Conservation (phyloP, 2,888 invertebrate species). For the Xestia ashworthii region DNA sequence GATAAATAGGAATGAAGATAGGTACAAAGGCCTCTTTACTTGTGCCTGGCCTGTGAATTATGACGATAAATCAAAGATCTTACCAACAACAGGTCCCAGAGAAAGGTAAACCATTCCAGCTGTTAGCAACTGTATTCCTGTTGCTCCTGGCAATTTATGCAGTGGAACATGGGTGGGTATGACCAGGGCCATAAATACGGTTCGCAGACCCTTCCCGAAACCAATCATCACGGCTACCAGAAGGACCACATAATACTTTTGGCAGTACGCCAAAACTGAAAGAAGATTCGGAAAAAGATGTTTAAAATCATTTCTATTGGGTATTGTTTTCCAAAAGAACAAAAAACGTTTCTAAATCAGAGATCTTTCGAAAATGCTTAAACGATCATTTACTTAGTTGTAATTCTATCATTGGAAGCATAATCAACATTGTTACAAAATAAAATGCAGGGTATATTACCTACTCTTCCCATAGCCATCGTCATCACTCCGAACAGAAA, state of each 20-base stretch:
- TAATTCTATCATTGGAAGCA: background rate
- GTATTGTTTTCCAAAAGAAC: background rate
- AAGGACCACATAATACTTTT: conserved; percentile 89
- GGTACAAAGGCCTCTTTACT: background rate
- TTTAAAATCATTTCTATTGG: background rate
- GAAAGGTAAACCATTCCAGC: conserved; percentile 92
- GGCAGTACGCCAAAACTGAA: conserved; percentile 91
- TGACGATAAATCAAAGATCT: background rate
- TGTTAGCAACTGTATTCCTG: conserved; percentile 92
- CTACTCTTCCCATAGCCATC: conserved; percentile 92
- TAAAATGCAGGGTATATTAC: conserved; percentile 60
- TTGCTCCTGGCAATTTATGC: conserved; percentile 93
- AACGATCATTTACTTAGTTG: background rate
- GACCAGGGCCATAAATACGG: conserved; percentile 94
- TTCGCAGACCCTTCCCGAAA: conserved; percentile 93
- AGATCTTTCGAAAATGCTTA: background rate
- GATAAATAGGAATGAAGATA: background rate
- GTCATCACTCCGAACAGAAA: conserved; percentile 92
- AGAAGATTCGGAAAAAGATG: conserved; percentile 55
- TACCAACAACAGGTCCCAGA: conserved; percentile 92
- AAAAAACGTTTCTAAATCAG: background rate
- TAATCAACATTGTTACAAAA: background rate
- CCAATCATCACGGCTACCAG: conserved; percentile 92
- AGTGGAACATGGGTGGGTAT: conserved; percentile 93
- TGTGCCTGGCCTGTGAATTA: background rate